Base-by-base conservation (phyloP, 2,888 invertebrate genomes). In the Conops quadrifasciatus region DNA sequence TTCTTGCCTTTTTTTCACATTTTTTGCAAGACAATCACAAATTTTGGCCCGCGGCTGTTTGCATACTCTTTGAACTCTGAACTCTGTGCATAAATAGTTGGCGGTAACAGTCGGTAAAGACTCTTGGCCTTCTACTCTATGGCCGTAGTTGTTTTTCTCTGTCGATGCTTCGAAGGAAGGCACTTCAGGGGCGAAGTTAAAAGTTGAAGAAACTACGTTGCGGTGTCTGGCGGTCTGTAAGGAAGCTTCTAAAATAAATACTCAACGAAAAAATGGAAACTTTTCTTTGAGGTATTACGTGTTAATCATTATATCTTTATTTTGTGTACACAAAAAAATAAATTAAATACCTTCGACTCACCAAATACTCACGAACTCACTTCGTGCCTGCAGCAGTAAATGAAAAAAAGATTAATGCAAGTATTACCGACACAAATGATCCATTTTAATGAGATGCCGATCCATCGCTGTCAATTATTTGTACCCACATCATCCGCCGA, bases 371-470 rank as follows among this genome's bases (percentile, higher is more conserved):
- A 45, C 45, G 62, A 21, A 16, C 24, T 7, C 15, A 58, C 16
- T 28, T 56, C 21, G 24, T 24, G 24, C 2, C 43, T 7, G 24
- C 4, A 63, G 47, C 26, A n/a, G 26, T 63, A 24, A 63, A 63
- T 47, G 45, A 63, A 36, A 7, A 15, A 24, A 47, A 47, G 47
- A 63, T 63, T 63, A 47, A 47, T 63, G 45, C 2, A 47, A 9
- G 63, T 16, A 63, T 26, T 26, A 15, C 16, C 11, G 19, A 15
- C 7, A n/a, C 45, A 51, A 68, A 30, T 36, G 59, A 66, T 66
- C 19, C 51, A 65, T 64, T 71, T 70, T 71, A 66, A 71, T 71
- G 65, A 66, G 65, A 66, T 47, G 62, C 21, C 51, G 59, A 60
- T 36, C 9, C 36, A 36, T 71, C 60, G 43, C 49, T 60, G 36